phyloP scores from a whole-genome alignment of 2,888 invertebrate genomes.

The Tipula vernalis region DNA sequence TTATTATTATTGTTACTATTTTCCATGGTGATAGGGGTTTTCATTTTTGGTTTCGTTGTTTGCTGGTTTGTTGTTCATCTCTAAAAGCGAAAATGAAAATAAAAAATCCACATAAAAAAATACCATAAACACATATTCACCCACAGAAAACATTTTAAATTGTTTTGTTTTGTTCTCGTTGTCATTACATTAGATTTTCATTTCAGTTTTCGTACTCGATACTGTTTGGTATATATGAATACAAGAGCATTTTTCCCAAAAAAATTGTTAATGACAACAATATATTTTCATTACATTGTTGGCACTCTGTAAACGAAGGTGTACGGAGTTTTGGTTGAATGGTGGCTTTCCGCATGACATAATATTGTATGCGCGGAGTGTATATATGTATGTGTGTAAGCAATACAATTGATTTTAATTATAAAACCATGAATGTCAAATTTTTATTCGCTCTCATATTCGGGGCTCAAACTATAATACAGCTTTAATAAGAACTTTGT shows the following conservation, averaged over 20 bases:
- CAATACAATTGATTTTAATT: neutral
- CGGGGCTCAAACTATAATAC: too few species aligned
- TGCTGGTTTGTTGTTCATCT: neutral
- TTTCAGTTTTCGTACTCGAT: neutral
- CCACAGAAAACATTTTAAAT: neutral
- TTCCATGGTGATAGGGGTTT: neutral
- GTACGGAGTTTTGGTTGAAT: neutral
- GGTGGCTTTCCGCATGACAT: neutral
- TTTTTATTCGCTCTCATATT: neutral
- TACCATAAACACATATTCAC: neutral
- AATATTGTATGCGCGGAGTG: neutral
- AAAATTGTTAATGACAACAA: neutral
- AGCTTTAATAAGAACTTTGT: neutral
- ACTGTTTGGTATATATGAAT: neutral
- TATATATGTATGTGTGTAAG: neutral
- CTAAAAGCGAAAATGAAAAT: neutral
- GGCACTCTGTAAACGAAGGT: neutral
- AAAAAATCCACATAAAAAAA: neutral
- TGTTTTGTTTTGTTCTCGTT: neutral
- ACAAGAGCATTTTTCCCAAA: neutral
- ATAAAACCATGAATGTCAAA: neutral
- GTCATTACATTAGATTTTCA: neutral
- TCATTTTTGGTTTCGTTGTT: neutral
- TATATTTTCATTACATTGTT: neutral
- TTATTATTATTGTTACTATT: neutral